Evolutionary conservation across 2,113 vertebrate species (phyloP).

Genomic region (Neoarius graeffei): DNA sequence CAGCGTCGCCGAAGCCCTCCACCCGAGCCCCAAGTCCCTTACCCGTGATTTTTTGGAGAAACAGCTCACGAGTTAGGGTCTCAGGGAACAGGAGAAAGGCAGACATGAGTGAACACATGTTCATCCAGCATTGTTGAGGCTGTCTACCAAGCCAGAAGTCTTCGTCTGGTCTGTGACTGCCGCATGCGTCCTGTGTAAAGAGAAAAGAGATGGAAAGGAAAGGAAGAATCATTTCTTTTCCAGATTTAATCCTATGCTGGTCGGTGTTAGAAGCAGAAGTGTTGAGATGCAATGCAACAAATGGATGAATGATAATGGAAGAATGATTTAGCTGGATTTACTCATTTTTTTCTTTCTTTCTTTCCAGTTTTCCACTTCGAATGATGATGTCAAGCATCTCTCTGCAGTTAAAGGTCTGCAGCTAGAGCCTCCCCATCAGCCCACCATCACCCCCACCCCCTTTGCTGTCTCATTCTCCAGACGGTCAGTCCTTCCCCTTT

Average conservation of each 20-base stretch:
- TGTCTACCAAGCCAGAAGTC: neutral
- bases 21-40: slow-evolving; percentile 93
- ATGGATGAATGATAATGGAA: neutral
- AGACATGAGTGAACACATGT: slow-evolving; percentile 61
- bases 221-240: slow-evolving; percentile 23
- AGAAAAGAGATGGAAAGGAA: neutral
- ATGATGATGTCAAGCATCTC: slow-evolving; percentile 1
- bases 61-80: slow-evolving; percentile 96
- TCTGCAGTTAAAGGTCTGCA: slow-evolving; percentile 16
- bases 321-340: neutral
- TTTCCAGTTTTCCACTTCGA: neutral
- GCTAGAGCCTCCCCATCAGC: slow-evolving; percentile 20
- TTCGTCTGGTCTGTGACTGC: slow-evolving; percentile 20
- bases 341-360: neutral
- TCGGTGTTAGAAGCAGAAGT: neutral
- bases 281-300: slow-evolving; percentile 15
- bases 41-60: slow-evolving; percentile 85
- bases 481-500: slow-evolving; percentile 55
- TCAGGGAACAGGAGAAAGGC: slow-evolving; percentile 93
- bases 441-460: slow-evolving; percentile 35
- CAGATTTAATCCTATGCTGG: neutral
- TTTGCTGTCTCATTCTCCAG: slow-evolving; percentile 45
- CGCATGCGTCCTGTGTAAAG: slow-evolving; percentile 10
- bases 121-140: neutral
- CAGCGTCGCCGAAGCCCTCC: slow-evolving; percentile 85